Conservation (phyloP, 1,140 invertebrate genomes). For the Sweltsa coloradensis region DNA sequence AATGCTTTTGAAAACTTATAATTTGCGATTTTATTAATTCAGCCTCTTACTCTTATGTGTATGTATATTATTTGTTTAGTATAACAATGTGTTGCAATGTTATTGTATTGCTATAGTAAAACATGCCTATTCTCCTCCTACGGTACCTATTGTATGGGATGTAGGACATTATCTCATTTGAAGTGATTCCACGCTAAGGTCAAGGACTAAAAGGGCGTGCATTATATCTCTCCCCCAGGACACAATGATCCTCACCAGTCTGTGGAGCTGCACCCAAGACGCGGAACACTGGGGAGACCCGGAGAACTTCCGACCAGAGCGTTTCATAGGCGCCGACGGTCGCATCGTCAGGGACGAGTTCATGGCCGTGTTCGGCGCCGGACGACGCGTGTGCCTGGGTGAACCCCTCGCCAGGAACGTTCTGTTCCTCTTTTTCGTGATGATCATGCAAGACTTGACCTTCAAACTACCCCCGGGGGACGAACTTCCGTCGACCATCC, state of each 20-base stretch:
- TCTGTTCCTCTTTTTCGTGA: constrained; percentile 39
- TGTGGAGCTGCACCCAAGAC: constrained; percentile 33
- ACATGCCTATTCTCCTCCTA: too few species aligned
- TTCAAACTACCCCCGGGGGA: constrained; percentile 27
- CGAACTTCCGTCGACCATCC: constrained; percentile 25
- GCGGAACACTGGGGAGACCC: constrained; percentile 26
- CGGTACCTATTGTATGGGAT: too few species aligned
- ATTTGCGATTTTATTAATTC: too few species aligned
- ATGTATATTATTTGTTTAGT: too few species aligned
- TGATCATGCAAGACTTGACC: constrained; percentile 37
- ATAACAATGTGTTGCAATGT: too few species aligned
- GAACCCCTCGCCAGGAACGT: constrained; percentile 41
- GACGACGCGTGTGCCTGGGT: constrained; percentile 45
- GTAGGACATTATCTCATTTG: too few species aligned
- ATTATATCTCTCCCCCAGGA: constrained; percentile 13
- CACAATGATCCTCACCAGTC: constrained; percentile 29
- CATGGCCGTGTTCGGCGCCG: constrained; percentile 19
- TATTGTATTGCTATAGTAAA: too few species aligned
- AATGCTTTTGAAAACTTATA: too few species aligned
- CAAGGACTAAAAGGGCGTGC: too few species aligned
- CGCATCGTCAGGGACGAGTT: constrained; percentile 9
- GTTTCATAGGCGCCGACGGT: constrained; percentile 25
- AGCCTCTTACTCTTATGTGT: too few species aligned
- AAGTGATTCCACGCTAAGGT: too few species aligned
- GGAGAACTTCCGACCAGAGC: constrained; percentile 27